These are phyloP conservation scores for Sitta europaea DNA, from an alignment of 2,113 vertebrate species.

Conservation along the genomic window DNA sequence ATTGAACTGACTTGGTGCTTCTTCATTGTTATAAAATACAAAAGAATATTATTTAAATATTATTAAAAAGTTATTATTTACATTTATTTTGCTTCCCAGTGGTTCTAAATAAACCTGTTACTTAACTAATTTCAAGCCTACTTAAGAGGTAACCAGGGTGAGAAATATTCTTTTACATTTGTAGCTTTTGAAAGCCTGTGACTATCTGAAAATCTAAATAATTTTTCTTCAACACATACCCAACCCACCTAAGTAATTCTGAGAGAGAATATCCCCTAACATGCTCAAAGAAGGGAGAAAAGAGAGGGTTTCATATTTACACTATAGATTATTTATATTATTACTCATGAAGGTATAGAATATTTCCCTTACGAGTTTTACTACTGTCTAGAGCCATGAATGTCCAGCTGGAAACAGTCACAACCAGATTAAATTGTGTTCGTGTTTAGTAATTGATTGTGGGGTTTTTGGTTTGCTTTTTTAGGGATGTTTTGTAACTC, in stretches of 20 bases:
- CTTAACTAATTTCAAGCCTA: neutral
- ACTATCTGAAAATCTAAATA: neutral
- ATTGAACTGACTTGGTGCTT: neutral
- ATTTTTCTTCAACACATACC: neutral
- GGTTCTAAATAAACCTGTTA: neutral
- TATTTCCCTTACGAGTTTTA: neutral
- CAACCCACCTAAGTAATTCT: neutral
- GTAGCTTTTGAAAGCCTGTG: neutral
- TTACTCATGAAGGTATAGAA: neutral
- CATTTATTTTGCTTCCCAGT: neutral
- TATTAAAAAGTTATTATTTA: neutral
- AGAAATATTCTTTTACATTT: neutral
- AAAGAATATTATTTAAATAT: neutral
- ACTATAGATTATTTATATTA: neutral
- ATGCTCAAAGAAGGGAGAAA: neutral
- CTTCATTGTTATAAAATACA: neutral
- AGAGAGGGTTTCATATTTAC: neutral
- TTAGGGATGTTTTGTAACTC: neutral
- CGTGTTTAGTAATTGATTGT: neutral
- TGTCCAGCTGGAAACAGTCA: neutral
- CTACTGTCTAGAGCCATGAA: neutral
- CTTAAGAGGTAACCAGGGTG: neutral
- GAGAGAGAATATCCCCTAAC: neutral
- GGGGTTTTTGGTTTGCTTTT: neutral
- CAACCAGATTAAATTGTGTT: neutral